Evolutionary conservation across 2,797 vertebrate species (phyloP).

Genomic region (Netta rufina): DNA sequence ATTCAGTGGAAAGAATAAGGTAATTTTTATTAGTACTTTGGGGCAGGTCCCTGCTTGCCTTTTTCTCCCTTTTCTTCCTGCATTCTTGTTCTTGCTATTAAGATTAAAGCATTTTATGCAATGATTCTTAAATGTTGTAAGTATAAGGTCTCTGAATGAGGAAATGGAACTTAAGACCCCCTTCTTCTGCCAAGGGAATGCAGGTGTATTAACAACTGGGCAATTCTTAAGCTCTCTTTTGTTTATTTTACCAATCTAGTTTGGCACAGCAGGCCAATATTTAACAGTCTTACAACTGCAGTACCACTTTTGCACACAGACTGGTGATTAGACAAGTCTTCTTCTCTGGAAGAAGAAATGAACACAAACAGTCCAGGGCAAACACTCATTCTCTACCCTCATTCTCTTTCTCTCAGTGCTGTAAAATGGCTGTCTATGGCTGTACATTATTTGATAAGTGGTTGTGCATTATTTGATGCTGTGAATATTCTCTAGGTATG

Average conservation of each 20-base stretch:
- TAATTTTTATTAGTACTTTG: background rate
- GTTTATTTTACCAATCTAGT: background rate
- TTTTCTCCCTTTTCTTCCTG: background rate
- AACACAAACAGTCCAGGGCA: background rate
- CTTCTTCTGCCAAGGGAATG: background rate
- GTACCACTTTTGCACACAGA: background rate
- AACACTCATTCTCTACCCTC: background rate
- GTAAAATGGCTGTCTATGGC: rapidly evolving
- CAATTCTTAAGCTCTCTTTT: background rate
- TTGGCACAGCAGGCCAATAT: background rate
- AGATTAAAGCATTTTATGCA: background rate
- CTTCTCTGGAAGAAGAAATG: background rate
- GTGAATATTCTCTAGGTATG: background rate
- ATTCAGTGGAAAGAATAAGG: background rate
- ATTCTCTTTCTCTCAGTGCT: background rate
- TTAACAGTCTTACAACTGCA: background rate
- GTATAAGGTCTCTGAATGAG: background rate
- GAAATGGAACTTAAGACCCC: background rate
- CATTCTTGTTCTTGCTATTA: background rate
- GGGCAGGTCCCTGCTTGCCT: background rate
- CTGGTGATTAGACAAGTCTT: background rate
- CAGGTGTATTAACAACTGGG: background rate
- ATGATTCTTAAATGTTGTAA: background rate
- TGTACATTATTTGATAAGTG: too few relatives aligned
- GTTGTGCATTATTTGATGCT: background rate